Base-by-base conservation (phyloP, 2,888 invertebrate genomes). In the Heteromurus nitidus region DNA sequence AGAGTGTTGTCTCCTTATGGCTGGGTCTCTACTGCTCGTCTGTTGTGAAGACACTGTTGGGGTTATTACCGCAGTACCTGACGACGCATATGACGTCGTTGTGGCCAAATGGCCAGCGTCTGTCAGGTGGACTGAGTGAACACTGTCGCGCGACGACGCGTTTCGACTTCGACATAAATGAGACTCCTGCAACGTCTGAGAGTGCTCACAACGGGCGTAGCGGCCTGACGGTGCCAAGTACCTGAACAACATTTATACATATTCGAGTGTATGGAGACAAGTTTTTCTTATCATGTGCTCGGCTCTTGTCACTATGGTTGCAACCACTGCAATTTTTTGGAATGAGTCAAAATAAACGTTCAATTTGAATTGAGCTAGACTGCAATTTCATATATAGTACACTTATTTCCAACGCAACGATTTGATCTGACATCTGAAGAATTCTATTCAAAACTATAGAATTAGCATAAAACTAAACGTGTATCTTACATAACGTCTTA, bases 1-100 rank as follows among this genome's bases (percentile, higher is more conserved):
- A 86, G 95, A 95, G 89, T 95, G 95, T 91, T 95, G 96, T 73
- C 96, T 93, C 89, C 96, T 95, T 89, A 96, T 96, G 89, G 87
- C 93, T 92, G 89, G 91, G 87, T 93, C 92, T 72, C 76, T 80
- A 1, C 18, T 3, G 73, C 58, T 26, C 70, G 42, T 7, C 31
- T 70, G 70, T 22, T 55, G 53, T 22, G 64, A 60, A 28, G 72
- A 44, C 44, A 50, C 70, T 55, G 24, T 60, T 44, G 67, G 58
- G 72, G 80, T 9, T 69, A 76, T 85, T 74, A 79, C 62, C 60
- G 77, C 36, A 93, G 80, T 68, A 82, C 36, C 31, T n/a, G 64
- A 55, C n/a, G 44, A 24, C 9, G 42, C 55, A 24, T 68, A 65
- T 20, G 42, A 64, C 36, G 69, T 70, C 22, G 44, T 18, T 7